Base-by-base conservation (phyloP, 1,140 invertebrate genomes). In the Patella vulgata region DNA sequence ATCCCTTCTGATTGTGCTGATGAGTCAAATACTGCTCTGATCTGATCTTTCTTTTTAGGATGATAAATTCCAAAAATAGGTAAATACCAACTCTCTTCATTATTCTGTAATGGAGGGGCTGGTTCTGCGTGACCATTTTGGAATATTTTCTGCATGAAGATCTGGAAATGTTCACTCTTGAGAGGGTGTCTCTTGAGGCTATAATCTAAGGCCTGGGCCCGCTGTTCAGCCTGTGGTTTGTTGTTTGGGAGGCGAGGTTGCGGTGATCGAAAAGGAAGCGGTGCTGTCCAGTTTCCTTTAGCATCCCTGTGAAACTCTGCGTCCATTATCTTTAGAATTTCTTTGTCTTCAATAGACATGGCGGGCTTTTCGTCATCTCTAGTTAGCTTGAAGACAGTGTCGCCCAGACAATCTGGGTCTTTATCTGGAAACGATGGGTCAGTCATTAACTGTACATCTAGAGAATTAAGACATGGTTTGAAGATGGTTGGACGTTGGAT, bases 1-100 rank as follows among this genome's bases (percentile, higher is more conserved):
- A n/a, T n/a, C n/a, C n/a, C n/a, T n/a, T n/a, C n/a, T n/a, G 23
- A 51, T 68, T 59, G 19, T 11, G 61, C 52, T 3, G 53, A 46
- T 5, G 58, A 61, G n/a, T 69, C 67, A 55, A 69, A 69, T 4
- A 68, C 59, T 6, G n/a, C 52, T 17, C 65, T 9, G 1, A n/a
- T n/a, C n/a, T n/a, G n/a, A n/a, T n/a, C n/a, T n/a, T n/a, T n/a
- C n/a, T n/a, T n/a, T n/a, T n/a, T n/a, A n/a, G n/a, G n/a, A n/a
- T n/a, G n/a, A n/a, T n/a, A n/a, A n/a, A n/a, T n/a, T n/a, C n/a
- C n/a, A 59, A 70, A 70, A 0, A 70, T 53, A 5, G 59, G 68
- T n/a, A 71, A 25, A 51, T 68, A 71, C 65, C 65, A 64, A 40
- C 58, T 64, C 30, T 71, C 69, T 40, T 23, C 39, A 30, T 19